phyloP scores from a whole-genome alignment of 2,797 vertebrate species.

The Anguilla marmorata region DNA sequence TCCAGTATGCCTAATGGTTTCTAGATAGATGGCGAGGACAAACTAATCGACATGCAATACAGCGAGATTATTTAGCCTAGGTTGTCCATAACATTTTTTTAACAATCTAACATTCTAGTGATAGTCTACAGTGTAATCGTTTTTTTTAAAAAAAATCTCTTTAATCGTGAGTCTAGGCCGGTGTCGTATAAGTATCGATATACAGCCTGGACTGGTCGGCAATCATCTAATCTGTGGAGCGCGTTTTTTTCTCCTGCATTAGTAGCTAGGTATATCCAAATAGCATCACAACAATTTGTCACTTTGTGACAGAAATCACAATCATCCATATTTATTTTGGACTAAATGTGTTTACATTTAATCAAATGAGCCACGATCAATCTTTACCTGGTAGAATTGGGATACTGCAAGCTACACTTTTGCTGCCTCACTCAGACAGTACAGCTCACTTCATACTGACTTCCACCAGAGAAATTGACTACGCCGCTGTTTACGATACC shows the following conservation, averaged over 20 bases:
- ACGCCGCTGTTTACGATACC: constrained; percentile 57
- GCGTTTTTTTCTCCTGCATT: not conserved
- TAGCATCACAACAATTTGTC: not conserved
- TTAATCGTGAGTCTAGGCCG: not conserved
- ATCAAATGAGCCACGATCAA: not conserved
- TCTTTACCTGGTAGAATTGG: constrained; percentile 68
- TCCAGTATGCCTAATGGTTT: too few species aligned
- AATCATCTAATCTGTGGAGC: too few species aligned
- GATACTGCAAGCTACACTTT: constrained; percentile 46
- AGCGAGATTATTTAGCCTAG: too few species aligned
- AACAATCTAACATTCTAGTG: not conserved
- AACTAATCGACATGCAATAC: too few species aligned
- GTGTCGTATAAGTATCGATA: not conserved
- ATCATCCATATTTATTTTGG: not conserved
- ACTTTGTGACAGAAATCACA: not conserved
- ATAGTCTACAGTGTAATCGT: not conserved
- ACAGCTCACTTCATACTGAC: constrained; percentile 63
- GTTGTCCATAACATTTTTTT: too few species aligned
- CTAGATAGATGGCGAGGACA: too few species aligned
- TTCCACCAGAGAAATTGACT: constrained; percentile 75
- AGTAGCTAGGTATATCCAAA: not conserved
- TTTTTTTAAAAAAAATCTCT: not conserved
- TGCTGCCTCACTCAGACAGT: constrained; percentile 56
- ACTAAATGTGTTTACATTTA: not conserved
- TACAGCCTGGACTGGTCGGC: too few species aligned